phyloP scores from a whole-genome alignment of 2,888 invertebrate species.

The Pammene aurita region DNA sequence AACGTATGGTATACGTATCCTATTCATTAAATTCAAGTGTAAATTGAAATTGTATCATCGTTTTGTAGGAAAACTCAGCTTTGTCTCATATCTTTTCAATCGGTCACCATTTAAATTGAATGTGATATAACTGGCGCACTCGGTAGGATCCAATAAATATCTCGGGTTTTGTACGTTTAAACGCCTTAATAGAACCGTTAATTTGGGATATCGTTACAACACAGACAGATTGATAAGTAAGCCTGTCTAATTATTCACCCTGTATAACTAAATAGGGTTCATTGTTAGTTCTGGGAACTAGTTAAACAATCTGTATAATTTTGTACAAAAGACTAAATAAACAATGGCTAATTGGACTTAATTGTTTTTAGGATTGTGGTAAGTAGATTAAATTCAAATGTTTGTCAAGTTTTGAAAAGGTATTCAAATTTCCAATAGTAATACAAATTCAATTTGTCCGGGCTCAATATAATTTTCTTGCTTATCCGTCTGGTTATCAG shows the following conservation, averaged over 20 bases:
- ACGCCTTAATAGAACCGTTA: conserved; percentile 20
- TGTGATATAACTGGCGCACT: background rate
- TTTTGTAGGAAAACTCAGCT: no score
- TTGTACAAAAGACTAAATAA: conserved; percentile 5
- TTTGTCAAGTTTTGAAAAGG: conserved; percentile 7
- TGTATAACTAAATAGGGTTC: conserved; percentile 15
- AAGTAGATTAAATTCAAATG: conserved; percentile 1
- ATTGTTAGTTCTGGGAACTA: conserved; percentile 14
- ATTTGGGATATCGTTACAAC: conserved; percentile 24
- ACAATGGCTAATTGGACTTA: conserved; percentile 4
- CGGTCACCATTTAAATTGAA: conserved; percentile 2
- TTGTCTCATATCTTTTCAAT: background rate
- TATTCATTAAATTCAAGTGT: no score
- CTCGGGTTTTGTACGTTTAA: background rate
- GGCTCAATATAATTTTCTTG: background rate
- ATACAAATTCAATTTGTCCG: background rate
- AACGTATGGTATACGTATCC: no score
- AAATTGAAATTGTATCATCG: no score
- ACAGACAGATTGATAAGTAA: conserved; percentile 17
- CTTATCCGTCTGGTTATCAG: no score
- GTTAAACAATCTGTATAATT: conserved; percentile 14
- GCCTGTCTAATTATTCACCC: conserved; percentile 3
- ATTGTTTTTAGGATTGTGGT: conserved; percentile 1
- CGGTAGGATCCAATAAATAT: conserved; percentile 4
- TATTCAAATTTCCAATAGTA: background rate